These are phyloP conservation scores for Phyllotis vaccarum DNA, from an alignment of 2,797 vertebrate genomes.

Conservation along the genomic window DNA sequence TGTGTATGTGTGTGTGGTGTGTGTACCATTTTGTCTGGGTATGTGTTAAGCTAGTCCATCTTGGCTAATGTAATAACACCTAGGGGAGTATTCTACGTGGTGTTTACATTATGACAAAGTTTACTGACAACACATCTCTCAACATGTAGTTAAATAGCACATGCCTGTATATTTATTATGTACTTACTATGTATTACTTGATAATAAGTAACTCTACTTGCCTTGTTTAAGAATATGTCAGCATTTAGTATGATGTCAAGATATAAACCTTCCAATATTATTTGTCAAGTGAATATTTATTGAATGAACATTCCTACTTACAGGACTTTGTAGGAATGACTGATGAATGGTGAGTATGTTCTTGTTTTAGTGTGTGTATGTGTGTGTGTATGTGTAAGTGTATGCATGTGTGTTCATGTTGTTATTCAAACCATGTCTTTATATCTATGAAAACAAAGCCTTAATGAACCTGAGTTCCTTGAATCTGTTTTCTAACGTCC, in stretches of 20 bases:
- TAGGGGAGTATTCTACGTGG: not conserved
- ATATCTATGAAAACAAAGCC: conserved; percentile 9
- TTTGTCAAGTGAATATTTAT: not conserved
- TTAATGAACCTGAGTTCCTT: not conserved
- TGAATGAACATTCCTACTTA: not conserved
- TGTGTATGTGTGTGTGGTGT: too few relatives aligned
- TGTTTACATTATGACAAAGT: not conserved
- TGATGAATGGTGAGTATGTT: not conserved
- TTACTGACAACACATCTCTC: not conserved
- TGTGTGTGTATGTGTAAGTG: not conserved
- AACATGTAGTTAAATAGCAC: not conserved
- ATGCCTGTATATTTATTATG: not conserved
- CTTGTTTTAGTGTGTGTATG: not conserved
- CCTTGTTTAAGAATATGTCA: not conserved
- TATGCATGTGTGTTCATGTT: not conserved
- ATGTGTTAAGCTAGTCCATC: not conserved
- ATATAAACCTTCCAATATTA: not conserved
- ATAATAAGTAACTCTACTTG: not conserved
- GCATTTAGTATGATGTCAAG: not conserved
- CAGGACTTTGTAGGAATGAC: not conserved
- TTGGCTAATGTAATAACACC: not conserved
- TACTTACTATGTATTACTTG: not conserved
- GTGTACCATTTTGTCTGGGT: too few relatives aligned
- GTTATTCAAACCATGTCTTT: not conserved
- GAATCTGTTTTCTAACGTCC: not conserved